Evolutionary conservation across 2,797 vertebrate species (phyloP), one percentile per base, ranked within the genome.

Genomic region (Psittacula derbiana): DNA sequence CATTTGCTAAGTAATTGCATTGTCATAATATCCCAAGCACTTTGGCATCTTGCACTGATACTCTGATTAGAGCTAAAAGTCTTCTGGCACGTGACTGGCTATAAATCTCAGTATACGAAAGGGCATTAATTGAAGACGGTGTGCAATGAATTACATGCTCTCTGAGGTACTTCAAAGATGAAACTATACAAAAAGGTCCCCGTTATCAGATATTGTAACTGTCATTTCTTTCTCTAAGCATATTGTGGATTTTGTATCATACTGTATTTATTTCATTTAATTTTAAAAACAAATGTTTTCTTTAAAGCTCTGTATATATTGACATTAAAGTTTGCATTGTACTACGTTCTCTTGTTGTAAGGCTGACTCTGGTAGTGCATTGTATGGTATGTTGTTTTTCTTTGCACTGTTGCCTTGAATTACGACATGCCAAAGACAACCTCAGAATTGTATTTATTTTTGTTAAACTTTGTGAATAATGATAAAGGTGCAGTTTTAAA

Each of bases 251-350:
- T 99, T 98, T 99, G 99, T 99, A 99, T 98, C 98, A 99, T 99
- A 98, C 97, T 99, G 98, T 99, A 99, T 99, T 99, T 99, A 99
- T 99, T 99, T 99, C 98, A 98, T 99, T 98, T 98, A 98, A 98
- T 98, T 99, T 99, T 98, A 98, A 98, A 98, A 98, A 86, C 58
- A 98, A 98, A 97, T 98, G 98, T 98, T 99, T 99, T 99, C 98
- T 99, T 99, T 99, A 98, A 98, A 98, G 98, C 98, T 98, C 97
- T 98, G 98, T 98, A 99, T 98, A 98, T 99, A 99, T 99, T 98
- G 98, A 98, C 98, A 98, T 99, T 99, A 99, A 99, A 98, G 98
- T 98, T 99, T 98, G 97, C 96, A 96, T 96, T 98, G 96, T 98
- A 97, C 91, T 95, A 93, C 38, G 43, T 95, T 87, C 88, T 96